Percentiles rank a stretch among this genome's conserved stretches.
Conservation (phyloP, 2,797 vertebrate species). For the Arctocebus calabarensis region DNA sequence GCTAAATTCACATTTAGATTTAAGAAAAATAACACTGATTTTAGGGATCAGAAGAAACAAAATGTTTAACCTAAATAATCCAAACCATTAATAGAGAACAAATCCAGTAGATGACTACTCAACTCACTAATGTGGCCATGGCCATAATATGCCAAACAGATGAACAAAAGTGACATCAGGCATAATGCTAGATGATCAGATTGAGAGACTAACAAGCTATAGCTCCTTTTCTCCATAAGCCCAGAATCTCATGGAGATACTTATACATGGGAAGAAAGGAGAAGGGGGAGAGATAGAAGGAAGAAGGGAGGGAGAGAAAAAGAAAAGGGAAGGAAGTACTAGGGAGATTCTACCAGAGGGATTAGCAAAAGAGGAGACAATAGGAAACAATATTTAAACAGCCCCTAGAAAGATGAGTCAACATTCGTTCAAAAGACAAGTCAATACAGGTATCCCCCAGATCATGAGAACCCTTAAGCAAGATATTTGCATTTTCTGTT, state of each 20-base stretch:
- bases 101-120: not conserved
- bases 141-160: not conserved
- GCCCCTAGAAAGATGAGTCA: not conserved
- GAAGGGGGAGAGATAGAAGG: too few relatives aligned
- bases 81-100: not conserved
- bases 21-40: not conserved
- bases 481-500: not conserved
- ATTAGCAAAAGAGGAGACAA: not conserved
- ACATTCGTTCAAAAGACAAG: not conserved
- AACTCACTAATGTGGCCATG: not conserved
- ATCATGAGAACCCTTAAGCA: not conserved
- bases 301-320: not conserved
- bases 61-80: constrained; percentile 11
- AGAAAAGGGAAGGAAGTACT: not conserved
- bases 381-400: not conserved
- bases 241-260: not conserved
- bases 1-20: not conserved
- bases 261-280: not conserved
- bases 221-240: not conserved
- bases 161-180: not conserved
- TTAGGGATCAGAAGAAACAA: not conserved
- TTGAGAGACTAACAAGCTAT: not conserved
- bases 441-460: not conserved
- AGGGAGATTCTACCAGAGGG: not conserved
- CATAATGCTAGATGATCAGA: not conserved